These are phyloP conservation scores for Dicentrarchus labrax DNA, from an alignment of 2,113 vertebrate genomes.

Conservation along the genomic window DNA sequence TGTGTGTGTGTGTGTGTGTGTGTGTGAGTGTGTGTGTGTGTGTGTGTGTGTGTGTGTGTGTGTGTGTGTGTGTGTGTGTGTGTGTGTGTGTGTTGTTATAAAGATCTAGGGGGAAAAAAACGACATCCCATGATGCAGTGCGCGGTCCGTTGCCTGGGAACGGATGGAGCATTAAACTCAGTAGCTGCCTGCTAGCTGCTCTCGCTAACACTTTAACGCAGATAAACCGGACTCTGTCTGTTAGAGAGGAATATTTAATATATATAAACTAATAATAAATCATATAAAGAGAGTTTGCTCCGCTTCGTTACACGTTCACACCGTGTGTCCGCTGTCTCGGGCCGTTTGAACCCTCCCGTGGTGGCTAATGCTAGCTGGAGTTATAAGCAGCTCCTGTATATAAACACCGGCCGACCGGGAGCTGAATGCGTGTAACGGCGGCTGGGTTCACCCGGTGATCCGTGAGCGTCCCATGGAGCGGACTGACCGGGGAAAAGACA, in stretches of 20 bases:
- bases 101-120: neutral
- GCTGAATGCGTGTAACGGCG: neutral
- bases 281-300: rapidly evolving
- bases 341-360: neutral
- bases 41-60: too few species aligned
- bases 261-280: neutral
- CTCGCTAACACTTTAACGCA: neutral
- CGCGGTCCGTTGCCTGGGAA: conserved; percentile 49
- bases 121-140: conserved; percentile 28
- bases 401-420: neutral
- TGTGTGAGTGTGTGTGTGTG: too few species aligned
- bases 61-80: too few species aligned
- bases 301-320: neutral
- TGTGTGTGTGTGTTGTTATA: too few species aligned
- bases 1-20: too few species aligned
- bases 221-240: rapidly evolving
- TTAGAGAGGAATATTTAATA: rapidly evolving
- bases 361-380: neutral
- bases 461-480: conserved; percentile 52
- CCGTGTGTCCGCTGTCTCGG: too few species aligned
- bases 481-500: conserved; percentile 35
- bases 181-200: neutral
- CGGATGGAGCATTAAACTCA: neutral
- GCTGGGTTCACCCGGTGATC: neutral
- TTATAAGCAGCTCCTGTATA: rapidly evolving